Evolutionary conservation across 2,113 vertebrate genomes (phyloP).

Genomic region (Urocolius indicus): DNA sequence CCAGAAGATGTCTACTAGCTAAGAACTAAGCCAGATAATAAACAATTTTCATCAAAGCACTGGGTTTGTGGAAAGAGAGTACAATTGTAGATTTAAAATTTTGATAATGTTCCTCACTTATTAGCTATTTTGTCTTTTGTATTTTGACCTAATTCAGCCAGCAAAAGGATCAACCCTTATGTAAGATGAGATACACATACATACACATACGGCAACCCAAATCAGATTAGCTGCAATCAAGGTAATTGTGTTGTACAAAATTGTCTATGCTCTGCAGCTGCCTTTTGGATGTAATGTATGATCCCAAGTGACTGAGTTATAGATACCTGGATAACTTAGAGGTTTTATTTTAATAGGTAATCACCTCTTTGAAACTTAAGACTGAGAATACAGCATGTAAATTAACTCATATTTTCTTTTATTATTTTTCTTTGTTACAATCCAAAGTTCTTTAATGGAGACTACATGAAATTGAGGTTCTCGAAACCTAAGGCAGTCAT

Average conservation of each 20-base stretch:
- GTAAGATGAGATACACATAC: conserved; percentile 72
- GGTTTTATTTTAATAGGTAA: conserved; percentile 31
- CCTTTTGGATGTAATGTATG: conserved; percentile 74
- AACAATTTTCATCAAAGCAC: conserved; percentile 87
- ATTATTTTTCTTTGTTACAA: not conserved
- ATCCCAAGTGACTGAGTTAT: conserved; percentile 70
- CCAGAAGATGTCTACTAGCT: conserved; percentile 83
- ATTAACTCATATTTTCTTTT: not conserved
- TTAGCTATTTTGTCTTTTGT: conserved; percentile 83
- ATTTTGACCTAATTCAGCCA: conserved; percentile 81
- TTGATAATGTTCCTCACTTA: conserved; percentile 80
- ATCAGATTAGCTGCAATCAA: conserved; percentile 85
- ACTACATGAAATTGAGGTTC: fast-evolving
- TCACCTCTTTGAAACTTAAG: not conserved
- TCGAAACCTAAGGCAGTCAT: not conserved
- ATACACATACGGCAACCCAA: conserved; percentile 64
- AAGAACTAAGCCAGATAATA: conserved; percentile 84
- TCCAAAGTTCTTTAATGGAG: not conserved
- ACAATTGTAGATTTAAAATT: conserved; percentile 80
- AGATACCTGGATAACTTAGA: not conserved
- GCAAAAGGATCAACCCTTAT: conserved; percentile 71
- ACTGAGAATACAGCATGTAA: not conserved
- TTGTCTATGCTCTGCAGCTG: conserved; percentile 75
- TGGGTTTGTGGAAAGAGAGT: conserved; percentile 72
- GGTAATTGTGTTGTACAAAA: conserved; percentile 81